phyloP scores from a whole-genome alignment of 2,888 invertebrate genomes.

The Rhaphigaster nebulosa region DNA sequence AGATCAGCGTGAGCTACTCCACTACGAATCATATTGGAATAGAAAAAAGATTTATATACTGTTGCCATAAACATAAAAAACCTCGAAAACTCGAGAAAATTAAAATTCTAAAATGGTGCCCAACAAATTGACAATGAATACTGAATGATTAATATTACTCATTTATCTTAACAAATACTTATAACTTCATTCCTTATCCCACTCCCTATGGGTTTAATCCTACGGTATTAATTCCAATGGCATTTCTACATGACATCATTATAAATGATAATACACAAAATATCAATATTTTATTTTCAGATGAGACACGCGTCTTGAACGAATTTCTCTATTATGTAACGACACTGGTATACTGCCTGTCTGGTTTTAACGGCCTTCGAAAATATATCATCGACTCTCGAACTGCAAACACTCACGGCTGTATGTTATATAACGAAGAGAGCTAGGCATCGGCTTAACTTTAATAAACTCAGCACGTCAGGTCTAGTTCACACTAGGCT shows the following conservation, averaged over 20 bases:
- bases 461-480: background rate
- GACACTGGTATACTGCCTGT: background rate
- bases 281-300: background rate
- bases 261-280: background rate
- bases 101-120: too few species aligned
- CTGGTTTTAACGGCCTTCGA: slow-evolving; percentile 8
- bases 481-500: background rate
- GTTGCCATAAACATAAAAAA: too few species aligned
- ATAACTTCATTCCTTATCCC: background rate
- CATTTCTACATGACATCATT: background rate
- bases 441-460: background rate
- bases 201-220: background rate
- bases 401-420: background rate
- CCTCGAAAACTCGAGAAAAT: too few species aligned
- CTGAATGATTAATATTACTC: too few species aligned
- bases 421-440: background rate
- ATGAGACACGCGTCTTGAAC: background rate
- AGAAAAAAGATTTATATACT: too few species aligned
- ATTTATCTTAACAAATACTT: too few species aligned
- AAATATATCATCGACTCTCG: slow-evolving; percentile 34
- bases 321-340: slow-evolving; percentile 28
- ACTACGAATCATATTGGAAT: too few species aligned
- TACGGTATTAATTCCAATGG: background rate
- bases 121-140: too few species aligned
- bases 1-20: too few species aligned